Evolutionary conservation across 1,140 invertebrate species (phyloP).

Genomic region (Trichogramma pretiosum): DNA sequence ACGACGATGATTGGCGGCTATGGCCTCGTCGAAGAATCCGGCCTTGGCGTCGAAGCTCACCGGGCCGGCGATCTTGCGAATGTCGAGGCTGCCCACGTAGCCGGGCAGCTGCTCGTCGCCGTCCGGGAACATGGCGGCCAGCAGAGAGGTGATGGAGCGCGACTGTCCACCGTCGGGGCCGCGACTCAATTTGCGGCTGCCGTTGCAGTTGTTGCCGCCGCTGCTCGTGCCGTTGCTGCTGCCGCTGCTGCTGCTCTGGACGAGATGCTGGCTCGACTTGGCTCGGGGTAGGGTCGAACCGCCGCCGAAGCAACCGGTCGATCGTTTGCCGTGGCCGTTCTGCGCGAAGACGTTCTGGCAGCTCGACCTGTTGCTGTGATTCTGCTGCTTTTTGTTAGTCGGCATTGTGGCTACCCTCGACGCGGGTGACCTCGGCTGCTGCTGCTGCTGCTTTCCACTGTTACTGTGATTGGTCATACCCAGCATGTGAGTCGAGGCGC

Average conservation of each 20-base stretch:
- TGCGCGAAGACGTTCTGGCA: not conserved
- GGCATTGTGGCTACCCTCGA: constrained; percentile 33
- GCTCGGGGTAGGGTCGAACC: constrained; percentile 33
- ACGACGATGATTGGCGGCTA: constrained; percentile 5
- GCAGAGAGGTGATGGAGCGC: constrained; percentile 38
- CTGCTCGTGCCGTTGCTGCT: constrained; percentile 20
- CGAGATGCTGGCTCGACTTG: constrained; percentile 39
- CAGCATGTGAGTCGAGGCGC: constrained; percentile 40
- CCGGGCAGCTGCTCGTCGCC: constrained; percentile 30
- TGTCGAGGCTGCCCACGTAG: constrained; percentile 30
- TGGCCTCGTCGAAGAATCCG: constrained; percentile 22
- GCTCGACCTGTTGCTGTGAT: constrained; percentile 17
- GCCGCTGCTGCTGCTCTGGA: constrained; percentile 21
- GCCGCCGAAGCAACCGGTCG: constrained; percentile 39
- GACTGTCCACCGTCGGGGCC: constrained; percentile 22
- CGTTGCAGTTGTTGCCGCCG: constrained; percentile 21
- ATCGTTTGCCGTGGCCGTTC: constrained; percentile 1
- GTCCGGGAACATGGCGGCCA: constrained; percentile 41
- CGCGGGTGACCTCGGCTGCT: constrained; percentile 25
- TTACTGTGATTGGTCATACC: too few species aligned
- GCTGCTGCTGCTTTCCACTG: constrained; percentile 12
- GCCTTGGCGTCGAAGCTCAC: constrained; percentile 26
- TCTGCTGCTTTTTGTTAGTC: constrained; percentile 33
- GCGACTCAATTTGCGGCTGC: not conserved
- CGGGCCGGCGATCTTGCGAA: constrained; percentile 30